These are phyloP conservation scores for Leptopilina clavipes DNA, from an alignment of 1,140 invertebrate genomes.

Conservation along the genomic window DNA sequence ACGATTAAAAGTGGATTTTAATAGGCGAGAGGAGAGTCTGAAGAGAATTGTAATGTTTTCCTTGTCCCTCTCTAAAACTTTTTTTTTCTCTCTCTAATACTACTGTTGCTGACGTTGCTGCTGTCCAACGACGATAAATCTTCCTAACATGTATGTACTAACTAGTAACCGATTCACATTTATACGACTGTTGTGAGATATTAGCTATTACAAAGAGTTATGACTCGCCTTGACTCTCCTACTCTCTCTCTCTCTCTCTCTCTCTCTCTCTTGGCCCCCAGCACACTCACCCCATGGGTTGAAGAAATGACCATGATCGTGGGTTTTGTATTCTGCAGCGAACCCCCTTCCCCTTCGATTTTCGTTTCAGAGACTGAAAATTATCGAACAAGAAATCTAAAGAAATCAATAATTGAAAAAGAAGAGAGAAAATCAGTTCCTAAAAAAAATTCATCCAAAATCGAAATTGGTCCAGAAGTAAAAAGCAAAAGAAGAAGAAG, in stretches of 20 bases:
- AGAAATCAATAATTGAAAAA: too few relatives aligned
- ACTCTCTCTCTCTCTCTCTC: too few relatives aligned
- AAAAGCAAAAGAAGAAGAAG: too few relatives aligned
- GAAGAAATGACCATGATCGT: conserved; percentile 54
- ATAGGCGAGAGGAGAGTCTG: conserved; percentile 64
- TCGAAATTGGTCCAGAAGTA: too few relatives aligned
- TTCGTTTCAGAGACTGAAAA: too few relatives aligned
- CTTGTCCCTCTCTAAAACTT: conserved; percentile 39
- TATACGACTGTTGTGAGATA: conserved; percentile 70
- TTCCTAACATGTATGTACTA: conserved; percentile 67
- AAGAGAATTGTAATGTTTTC: conserved; percentile 55
- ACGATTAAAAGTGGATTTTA: conserved; percentile 72
- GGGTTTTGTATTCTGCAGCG: too few relatives aligned
- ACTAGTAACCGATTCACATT: conserved; percentile 72
- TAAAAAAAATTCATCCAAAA: too few relatives aligned
- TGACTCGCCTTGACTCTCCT: conserved; percentile 46
- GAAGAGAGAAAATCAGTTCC: too few relatives aligned
- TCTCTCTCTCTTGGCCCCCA: conserved; percentile 40
- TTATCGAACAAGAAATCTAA: too few relatives aligned
- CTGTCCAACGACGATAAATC: conserved; percentile 66
- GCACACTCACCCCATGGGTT: conserved; percentile 37
- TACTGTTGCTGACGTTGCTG: conserved; percentile 49
- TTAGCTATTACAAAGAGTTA: conserved; percentile 72
- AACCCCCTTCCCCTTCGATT: too few relatives aligned
- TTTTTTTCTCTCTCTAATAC: conserved; percentile 41